These are phyloP conservation scores for Bufo gargarizans DNA, from an alignment of 2,113 vertebrate species.

Conservation along the genomic window DNA sequence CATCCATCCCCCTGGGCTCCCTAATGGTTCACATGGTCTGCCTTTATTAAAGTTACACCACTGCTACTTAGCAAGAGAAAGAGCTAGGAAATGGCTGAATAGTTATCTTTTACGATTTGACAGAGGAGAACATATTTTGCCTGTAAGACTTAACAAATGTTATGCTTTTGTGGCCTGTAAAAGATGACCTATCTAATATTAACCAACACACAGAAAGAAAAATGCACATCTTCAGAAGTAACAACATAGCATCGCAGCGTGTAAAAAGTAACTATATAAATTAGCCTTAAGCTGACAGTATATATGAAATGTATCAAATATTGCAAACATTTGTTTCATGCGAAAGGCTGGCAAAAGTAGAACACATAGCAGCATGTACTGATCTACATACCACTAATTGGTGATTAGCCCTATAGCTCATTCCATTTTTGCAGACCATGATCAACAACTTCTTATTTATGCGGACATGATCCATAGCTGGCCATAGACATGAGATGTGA, in stretches of 20 bases:
- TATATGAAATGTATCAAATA: neutral
- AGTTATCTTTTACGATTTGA: too few species aligned
- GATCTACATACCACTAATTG: neutral
- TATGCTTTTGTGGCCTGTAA: neutral
- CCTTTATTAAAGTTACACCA: too few species aligned
- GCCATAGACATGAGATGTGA: neutral
- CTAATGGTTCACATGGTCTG: too few species aligned
- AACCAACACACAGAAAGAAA: neutral
- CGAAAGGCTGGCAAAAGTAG: conserved; percentile 3
- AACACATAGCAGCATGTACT: neutral
- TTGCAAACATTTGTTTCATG: neutral
- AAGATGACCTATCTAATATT: neutral
- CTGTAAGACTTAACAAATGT: too few species aligned
- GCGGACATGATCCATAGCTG: neutral
- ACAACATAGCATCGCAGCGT: neutral
- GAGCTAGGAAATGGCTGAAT: too few species aligned
- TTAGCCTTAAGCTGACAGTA: neutral
- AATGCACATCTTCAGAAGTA: neutral
- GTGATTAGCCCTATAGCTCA: neutral
- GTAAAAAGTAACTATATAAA: neutral
- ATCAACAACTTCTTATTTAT: neutral
- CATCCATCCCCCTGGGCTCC: too few species aligned
- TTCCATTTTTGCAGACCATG: neutral
- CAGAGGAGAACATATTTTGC: too few species aligned
- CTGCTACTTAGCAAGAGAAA: too few species aligned